Evolutionary conservation across 2,113 vertebrate species (phyloP), one percentile per base, ranked within the genome.

Genomic region (Piaya cayana): DNA sequence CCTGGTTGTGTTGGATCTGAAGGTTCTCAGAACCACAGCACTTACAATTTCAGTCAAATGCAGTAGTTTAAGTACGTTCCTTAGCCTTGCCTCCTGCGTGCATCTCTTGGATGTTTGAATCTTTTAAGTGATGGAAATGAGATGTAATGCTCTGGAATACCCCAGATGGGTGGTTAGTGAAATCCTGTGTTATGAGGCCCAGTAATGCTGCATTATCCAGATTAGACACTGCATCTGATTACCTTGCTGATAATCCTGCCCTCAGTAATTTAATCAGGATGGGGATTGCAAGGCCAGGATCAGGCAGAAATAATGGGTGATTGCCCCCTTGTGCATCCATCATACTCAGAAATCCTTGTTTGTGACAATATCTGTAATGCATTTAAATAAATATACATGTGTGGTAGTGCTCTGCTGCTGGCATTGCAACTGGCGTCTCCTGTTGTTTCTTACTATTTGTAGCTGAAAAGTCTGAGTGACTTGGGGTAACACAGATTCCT

Each of bases 221-320:
- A 93, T 97, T 93, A 97, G 92, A 80, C 22, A 5, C 55, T 53
- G 77, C 90, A 80, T 82, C 94, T 94, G 95, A 90, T 96, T 96
- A 95, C 95, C 67, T 87, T 82, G 63, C 69, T 96, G 89, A 86
- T 97, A 95, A 96, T 96, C 95, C 92, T 80, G 3, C 65, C 60
- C 43, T 63, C 63, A 70, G 90, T 96, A 95, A 96, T 96, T 96
- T 96, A 97, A 97, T 97, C 95, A 95, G 89, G 75, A 82, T 78
- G 47, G 53, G 45, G 86, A 90, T 90, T 95, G 91, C 11, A 74
- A 81, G 89, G 53, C 85, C 25, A 16, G 94, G 87, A 85, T 95
- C 70, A 80, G 85, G 23, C 62, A 85, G 93, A 52, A 95, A 91
- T 91, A 69, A 88, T 74, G 82, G 56, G 25, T 1, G 30, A 59